Evolutionary conservation across 1,140 invertebrate genomes (phyloP).

Genomic region (Berghia stephanieae): DNA sequence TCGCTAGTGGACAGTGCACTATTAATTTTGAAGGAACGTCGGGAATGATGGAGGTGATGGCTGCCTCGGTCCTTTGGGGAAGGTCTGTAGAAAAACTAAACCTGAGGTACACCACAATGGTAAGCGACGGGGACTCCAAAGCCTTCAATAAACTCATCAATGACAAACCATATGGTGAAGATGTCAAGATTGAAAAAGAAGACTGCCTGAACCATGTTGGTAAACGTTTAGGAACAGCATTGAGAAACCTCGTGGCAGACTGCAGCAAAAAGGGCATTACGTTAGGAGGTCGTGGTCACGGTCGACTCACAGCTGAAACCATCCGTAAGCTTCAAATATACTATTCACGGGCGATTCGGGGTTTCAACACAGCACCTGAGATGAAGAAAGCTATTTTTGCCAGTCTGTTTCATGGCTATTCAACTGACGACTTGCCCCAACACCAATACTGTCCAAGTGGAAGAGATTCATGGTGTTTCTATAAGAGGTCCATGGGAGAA

Average conservation of each 20-base stretch:
- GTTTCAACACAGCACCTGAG: neutral
- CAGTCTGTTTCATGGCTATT: constrained; percentile 8
- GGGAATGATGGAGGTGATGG: too few species aligned
- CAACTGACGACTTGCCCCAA: neutral
- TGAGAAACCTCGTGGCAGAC: constrained; percentile 17
- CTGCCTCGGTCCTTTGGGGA: too few species aligned
- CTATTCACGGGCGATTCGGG: constrained; percentile 10
- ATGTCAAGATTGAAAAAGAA: constrained; percentile 15
- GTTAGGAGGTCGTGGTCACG: neutral
- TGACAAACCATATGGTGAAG: constrained; percentile 18
- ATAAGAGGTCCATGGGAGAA: neutral
- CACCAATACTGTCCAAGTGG: neutral
- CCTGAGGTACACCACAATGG: too few species aligned
- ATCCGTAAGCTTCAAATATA: constrained; percentile 25
- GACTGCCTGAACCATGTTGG: constrained; percentile 22
- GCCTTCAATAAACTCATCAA: neutral
- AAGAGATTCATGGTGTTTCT: neutral
- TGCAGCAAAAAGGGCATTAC: constrained; percentile 9
- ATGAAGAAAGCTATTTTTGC: constrained; percentile 14
- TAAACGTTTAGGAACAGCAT: constrained; percentile 21
- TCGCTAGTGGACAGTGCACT: too few species aligned
- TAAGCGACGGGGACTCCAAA: too few species aligned
- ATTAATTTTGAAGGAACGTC: too few species aligned
- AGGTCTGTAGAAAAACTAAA: too few species aligned
- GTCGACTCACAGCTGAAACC: constrained; percentile 12